Evolutionary conservation across 2,797 vertebrate genomes (phyloP).

Genomic region (Sebastiscus tertius): DNA sequence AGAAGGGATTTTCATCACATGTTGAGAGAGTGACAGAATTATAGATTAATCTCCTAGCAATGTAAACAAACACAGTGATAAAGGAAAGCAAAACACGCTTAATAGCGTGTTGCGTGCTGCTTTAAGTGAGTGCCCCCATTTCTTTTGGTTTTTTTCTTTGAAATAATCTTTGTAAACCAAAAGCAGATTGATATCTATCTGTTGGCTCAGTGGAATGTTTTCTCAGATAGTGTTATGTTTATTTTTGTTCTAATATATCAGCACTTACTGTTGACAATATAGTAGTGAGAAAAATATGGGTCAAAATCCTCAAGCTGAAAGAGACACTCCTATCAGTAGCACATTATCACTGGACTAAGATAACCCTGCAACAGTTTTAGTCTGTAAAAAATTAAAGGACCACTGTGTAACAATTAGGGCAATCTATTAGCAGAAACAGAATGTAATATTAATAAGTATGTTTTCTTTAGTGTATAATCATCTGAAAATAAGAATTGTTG

Average conservation of each 20-base stretch:
- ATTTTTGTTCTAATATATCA: constrained; percentile 10
- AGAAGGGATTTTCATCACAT: constrained; percentile 17
- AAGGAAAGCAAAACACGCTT: constrained; percentile 25
- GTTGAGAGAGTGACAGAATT: constrained; percentile 12
- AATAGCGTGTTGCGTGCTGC: neutral
- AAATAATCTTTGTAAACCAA: constrained; percentile 5
- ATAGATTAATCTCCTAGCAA: constrained; percentile 49
- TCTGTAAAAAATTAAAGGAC: neutral
- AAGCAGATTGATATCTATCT: constrained; percentile 19
- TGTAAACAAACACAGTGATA: constrained; percentile 56
- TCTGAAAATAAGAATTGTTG: too few relatives aligned
- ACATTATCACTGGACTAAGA: neutral
- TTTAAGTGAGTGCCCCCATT: neutral
- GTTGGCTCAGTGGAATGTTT: neutral
- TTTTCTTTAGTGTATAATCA: too few relatives aligned
- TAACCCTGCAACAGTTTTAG: neutral
- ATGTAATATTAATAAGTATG: too few relatives aligned
- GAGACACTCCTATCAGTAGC: neutral
- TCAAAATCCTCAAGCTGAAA: neutral
- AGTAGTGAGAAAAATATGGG: neutral
- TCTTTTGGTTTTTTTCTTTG: neutral
- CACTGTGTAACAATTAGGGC: too few relatives aligned
- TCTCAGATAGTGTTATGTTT: constrained; percentile 28
- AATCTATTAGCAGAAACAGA: too few relatives aligned
- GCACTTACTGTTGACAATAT: constrained; percentile 18